Conservation (phyloP, 30 jellyfish, hydroid and myxozoan species). For the Aurelia coerulea region DNA sequence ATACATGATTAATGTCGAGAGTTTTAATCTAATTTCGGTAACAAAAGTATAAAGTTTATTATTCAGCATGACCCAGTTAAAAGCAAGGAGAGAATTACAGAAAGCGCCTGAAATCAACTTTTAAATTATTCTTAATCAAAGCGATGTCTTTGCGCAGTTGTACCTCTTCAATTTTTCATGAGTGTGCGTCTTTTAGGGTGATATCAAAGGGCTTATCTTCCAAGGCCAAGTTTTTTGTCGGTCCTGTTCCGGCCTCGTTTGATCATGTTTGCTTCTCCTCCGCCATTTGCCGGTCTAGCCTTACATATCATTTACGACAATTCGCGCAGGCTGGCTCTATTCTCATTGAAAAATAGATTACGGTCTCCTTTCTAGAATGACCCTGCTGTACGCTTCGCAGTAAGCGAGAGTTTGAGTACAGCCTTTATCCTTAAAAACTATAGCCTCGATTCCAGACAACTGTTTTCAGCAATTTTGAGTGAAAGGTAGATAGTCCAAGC, state of each 20-base stretch:
- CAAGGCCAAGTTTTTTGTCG: slow-evolving; percentile 43
- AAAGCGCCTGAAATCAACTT: slow-evolving; percentile 56
- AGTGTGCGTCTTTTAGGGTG: slow-evolving; percentile 40
- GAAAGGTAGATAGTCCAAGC: too few relatives aligned
- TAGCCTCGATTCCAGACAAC: too few relatives aligned
- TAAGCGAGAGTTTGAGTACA: too few relatives aligned
- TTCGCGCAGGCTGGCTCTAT: too few relatives aligned
- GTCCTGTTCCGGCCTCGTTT: slow-evolving; percentile 50
- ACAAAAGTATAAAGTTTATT: slow-evolving; percentile 4
- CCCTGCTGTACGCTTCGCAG: too few relatives aligned
- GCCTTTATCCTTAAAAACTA: too few relatives aligned
- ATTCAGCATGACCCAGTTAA: slow-evolving; percentile 48
- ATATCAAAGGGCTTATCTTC: slow-evolving; percentile 37
- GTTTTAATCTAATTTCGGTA: slow-evolving; percentile 52
- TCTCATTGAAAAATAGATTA: too few relatives aligned
- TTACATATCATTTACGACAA: too few relatives aligned
- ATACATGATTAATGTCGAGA: slow-evolving; percentile 28
- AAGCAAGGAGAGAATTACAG: slow-evolving; percentile 42
- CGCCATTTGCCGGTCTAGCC: not conserved
- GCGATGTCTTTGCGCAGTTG: slow-evolving; percentile 37
- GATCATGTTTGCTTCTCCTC: slow-evolving; percentile 9
- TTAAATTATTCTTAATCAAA: slow-evolving; percentile 29
- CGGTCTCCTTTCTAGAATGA: too few relatives aligned
- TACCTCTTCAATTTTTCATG: slow-evolving; percentile 50
- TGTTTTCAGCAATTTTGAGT: too few relatives aligned